Evolutionary conservation across 2,888 invertebrate species (phyloP).

Genomic region (Exephanes ischioxanthus): DNA sequence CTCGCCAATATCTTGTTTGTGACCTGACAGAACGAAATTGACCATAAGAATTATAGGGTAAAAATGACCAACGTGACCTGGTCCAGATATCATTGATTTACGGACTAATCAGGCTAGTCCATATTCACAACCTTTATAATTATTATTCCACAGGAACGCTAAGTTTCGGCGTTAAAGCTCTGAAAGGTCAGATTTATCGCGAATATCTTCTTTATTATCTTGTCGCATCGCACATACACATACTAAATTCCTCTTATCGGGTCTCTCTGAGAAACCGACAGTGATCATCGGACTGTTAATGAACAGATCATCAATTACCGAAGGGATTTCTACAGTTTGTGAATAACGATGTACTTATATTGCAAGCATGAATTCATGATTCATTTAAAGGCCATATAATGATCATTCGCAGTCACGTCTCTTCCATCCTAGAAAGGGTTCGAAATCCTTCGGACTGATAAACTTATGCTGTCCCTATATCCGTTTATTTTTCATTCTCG

Average conservation of each 20-base stretch:
- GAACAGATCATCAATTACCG: neutral
- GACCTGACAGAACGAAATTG: too few relatives aligned
- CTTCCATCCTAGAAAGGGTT: conserved; percentile 21
- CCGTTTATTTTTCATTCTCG: conserved; percentile 25
- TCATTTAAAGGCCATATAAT: conserved; percentile 24
- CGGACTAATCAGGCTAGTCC: neutral
- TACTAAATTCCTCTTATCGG: neutral
- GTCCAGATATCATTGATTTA: too few relatives aligned
- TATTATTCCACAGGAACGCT: neutral
- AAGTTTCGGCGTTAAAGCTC: too few relatives aligned
- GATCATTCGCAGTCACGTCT: conserved; percentile 60
- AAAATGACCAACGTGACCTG: too few relatives aligned
- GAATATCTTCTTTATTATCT: too few relatives aligned
- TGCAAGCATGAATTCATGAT: conserved; percentile 28
- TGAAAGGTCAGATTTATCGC: neutral
- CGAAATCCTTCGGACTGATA: conserved; percentile 48
- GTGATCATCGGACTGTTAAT: neutral
- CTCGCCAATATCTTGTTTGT: too few relatives aligned
- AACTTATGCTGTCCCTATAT: conserved; percentile 43
- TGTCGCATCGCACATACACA: neutral
- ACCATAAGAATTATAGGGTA: too few relatives aligned
- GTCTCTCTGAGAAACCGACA: neutral
- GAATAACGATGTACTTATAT: conserved; percentile 12
- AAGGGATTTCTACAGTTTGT: conserved; percentile 23
- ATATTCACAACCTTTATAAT: neutral